Percentiles rank a stretch among this genome's conserved stretches.
These are phyloP conservation scores for Pseudopodoces humilis DNA, from an alignment of 2,113 vertebrate species.

Conservation along the genomic window DNA sequence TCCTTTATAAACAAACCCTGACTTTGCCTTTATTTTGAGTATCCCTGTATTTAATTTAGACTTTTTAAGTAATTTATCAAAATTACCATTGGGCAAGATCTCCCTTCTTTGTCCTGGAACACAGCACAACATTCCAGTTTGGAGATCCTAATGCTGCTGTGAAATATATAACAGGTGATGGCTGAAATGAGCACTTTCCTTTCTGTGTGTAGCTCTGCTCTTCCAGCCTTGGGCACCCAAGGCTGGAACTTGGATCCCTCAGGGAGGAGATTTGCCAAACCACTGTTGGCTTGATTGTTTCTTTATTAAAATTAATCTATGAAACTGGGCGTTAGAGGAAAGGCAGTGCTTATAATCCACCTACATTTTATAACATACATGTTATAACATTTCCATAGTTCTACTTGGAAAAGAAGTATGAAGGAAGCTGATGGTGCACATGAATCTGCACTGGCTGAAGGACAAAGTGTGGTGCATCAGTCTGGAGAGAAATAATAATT, in stretches of 20 bases:
- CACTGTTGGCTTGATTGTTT: neutral
- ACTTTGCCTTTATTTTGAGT: neutral
- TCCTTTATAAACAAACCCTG: neutral
- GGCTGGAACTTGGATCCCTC: constrained; percentile 4
- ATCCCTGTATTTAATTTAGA: neutral
- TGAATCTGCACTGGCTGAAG: neutral
- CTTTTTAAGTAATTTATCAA: neutral
- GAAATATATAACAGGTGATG: neutral
- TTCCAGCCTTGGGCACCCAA: neutral
- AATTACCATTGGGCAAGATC: neutral
- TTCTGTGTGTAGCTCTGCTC: neutral
- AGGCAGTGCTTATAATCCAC: neutral
- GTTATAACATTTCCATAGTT: neutral
- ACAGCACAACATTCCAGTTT: neutral
- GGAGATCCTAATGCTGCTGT: neutral
- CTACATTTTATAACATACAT: neutral
- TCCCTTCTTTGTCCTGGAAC: neutral
- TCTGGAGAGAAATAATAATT: neutral
- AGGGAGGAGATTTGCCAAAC: neutral
- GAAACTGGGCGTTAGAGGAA: neutral
- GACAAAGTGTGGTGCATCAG: neutral
- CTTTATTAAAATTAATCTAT: constrained; percentile 9
- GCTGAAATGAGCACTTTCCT: neutral
- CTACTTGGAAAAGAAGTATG: neutral
- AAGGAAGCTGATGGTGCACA: neutral